Evolutionary conservation across 2,797 vertebrate species (phyloP).

Genomic region (Microtus californicus): DNA sequence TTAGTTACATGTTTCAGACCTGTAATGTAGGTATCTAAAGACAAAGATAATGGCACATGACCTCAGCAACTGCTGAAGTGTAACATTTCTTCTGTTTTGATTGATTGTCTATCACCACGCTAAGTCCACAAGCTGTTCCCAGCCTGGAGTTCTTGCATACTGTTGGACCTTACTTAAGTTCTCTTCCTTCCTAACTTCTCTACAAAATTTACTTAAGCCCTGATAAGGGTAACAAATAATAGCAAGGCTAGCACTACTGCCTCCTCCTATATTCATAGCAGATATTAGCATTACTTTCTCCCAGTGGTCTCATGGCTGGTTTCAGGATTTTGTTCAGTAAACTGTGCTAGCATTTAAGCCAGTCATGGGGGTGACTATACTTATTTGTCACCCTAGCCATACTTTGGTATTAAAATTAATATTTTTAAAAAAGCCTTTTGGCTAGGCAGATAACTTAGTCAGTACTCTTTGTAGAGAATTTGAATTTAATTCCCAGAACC

Average conservation of each 20-base stretch:
- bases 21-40: not conserved
- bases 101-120: not conserved
- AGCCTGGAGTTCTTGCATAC: not conserved
- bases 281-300: not conserved
- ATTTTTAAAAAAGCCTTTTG: not conserved
- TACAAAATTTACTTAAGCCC: not conserved
- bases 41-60: not conserved
- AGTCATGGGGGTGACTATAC: not conserved
- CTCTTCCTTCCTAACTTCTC: not conserved
- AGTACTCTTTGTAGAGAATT: not conserved
- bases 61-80: not conserved
- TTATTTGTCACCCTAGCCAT: not conserved
- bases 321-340: slow-evolving; percentile 38
- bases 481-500: not conserved
- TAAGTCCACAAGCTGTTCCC: not conserved
- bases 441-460: not conserved
- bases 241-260: not conserved
- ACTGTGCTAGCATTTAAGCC: not conserved
- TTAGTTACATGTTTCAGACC: not conserved
- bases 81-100: slow-evolving; percentile 21
- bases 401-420: not conserved
- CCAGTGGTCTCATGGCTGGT: not conserved
- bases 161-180: not conserved
- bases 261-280: not conserved
- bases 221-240: not conserved